Evolutionary conservation across 2,888 invertebrate species (phyloP), one percentile per base, ranked within the genome.

Genomic region (Galerucella nymphaeae): DNA sequence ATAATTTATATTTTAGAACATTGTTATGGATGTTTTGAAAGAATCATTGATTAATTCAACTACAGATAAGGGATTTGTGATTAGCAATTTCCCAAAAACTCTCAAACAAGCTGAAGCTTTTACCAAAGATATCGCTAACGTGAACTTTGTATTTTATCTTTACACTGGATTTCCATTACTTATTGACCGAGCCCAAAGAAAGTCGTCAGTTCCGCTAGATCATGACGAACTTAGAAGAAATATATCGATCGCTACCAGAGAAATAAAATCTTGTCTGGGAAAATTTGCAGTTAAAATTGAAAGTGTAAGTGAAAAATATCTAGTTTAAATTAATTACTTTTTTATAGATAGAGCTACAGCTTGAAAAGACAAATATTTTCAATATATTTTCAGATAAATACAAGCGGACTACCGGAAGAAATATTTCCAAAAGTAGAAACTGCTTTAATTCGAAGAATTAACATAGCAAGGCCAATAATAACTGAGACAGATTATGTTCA

Each of bases 81-180:
- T 90, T 57, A 89, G 89, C 11, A 89, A 89, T 14, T 90, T 90
- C 83, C 90, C 90, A 10, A 88, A 87, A 82, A 90, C 87, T 70
- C 86, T 86, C 13, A 87, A 82, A 67, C 85, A 85, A 77, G 85
- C 85, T 1, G 71, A 76, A 23, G 70, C 83, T 70, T 86, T 86
- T 68, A 78, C 82, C 10, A 82, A 83, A 61, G 86, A 85, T 78
- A 81, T 86, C 62, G 79, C 75, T n/a, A 78, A 82, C 38, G 83
- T 84, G 2, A 81, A 83, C 66, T 82, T 82, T 20, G 79, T 84
- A n/a, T 78, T 85, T 58, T 83, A 83, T 69, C 77, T 85, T 48
- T 80, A 81, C 68, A 77, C 82, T 8, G 82, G 83, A 59, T 76
- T 79, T 9, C 71, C 79, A 1, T 74, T 75, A 30, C 70, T 84